phyloP scores from a whole-genome alignment of 1,140 invertebrate species.

The Drosophila tropicalis region DNA sequence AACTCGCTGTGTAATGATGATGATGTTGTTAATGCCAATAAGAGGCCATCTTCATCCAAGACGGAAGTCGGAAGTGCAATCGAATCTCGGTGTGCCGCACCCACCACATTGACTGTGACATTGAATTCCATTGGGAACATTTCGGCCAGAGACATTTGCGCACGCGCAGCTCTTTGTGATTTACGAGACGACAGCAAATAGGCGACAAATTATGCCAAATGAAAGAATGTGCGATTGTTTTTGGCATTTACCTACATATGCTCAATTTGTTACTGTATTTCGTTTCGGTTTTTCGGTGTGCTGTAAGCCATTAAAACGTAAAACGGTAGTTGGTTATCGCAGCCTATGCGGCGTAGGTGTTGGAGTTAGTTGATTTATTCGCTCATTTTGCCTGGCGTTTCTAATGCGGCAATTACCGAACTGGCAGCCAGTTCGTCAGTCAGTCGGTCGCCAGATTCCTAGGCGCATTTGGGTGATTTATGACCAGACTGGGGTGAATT shows the following conservation, averaged over 20 bases:
- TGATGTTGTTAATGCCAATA: constrained; percentile 35
- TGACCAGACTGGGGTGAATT: constrained; percentile 63
- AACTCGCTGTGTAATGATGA: constrained; percentile 51
- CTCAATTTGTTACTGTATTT: constrained; percentile 37
- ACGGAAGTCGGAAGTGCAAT: constrained; percentile 69
- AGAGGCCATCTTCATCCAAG: not conserved
- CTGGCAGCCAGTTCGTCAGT: constrained; percentile 19
- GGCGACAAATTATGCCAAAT: constrained; percentile 78
- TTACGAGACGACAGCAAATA: constrained; percentile 71
- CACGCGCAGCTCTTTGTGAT: constrained; percentile 63
- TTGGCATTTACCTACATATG: constrained; percentile 62
- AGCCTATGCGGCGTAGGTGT: constrained; percentile 27
- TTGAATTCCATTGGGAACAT: not conserved
- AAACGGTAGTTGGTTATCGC: constrained; percentile 29
- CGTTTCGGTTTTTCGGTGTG: constrained; percentile 20
- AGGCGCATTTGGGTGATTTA: constrained; percentile 74
- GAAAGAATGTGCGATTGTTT: constrained; percentile 70
- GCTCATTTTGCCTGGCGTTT: constrained; percentile 71
- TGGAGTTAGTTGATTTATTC: constrained; percentile 73
- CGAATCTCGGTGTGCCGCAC: not conserved
- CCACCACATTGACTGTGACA: not conserved
- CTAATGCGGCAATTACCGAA: constrained; percentile 73
- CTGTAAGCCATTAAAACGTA: constrained; percentile 53
- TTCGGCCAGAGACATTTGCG: constrained; percentile 58
- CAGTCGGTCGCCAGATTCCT: constrained; percentile 61